These are phyloP conservation scores for Athalia circularis DNA, from an alignment of 2,888 invertebrate genomes.

Conservation along the genomic window DNA sequence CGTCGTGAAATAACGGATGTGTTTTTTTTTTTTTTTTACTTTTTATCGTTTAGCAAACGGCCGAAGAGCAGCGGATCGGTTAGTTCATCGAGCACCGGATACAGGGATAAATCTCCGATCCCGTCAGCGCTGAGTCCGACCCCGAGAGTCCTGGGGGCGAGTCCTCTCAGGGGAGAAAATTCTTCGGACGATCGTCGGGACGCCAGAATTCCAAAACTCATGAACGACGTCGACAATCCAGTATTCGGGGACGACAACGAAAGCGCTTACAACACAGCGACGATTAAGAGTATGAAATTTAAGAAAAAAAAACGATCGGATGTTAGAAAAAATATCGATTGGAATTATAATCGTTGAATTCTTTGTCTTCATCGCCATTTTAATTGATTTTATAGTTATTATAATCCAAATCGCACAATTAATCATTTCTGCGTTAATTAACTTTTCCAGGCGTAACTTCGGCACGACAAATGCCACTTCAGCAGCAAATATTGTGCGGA, in stretches of 20 bases:
- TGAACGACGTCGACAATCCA: constrained; percentile 75
- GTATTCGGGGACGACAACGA: constrained; percentile 71
- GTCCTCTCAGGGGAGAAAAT: constrained; percentile 70
- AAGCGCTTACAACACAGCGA: constrained; percentile 74
- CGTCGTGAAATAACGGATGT: not conserved
- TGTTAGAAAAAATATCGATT: too few relatives aligned
- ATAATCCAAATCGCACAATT: too few relatives aligned
- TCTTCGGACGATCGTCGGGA: constrained; percentile 72
- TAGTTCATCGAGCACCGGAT: constrained; percentile 69
- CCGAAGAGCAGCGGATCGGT: constrained; percentile 68
- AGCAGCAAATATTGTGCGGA: constrained; percentile 56
- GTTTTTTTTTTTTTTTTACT: constrained; percentile 15
- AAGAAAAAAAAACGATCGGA: too few relatives aligned
- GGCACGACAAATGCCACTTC: constrained; percentile 63
- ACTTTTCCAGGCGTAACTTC: constrained; percentile 62
- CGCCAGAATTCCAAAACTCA: constrained; percentile 70
- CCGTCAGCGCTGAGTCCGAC: constrained; percentile 67
- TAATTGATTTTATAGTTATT: too few relatives aligned
- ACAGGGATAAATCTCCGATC: constrained; percentile 69
- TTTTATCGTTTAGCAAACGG: constrained; percentile 61
- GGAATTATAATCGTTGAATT: too few relatives aligned
- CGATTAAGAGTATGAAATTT: constrained; percentile 79
- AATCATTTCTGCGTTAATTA: not conserved
- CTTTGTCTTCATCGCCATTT: too few relatives aligned
- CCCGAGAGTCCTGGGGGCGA: constrained; percentile 77